These are phyloP conservation scores for Cyprinodon brontotheroides DNA, from an alignment of 2,113 vertebrate species.

Conservation along the genomic window DNA sequence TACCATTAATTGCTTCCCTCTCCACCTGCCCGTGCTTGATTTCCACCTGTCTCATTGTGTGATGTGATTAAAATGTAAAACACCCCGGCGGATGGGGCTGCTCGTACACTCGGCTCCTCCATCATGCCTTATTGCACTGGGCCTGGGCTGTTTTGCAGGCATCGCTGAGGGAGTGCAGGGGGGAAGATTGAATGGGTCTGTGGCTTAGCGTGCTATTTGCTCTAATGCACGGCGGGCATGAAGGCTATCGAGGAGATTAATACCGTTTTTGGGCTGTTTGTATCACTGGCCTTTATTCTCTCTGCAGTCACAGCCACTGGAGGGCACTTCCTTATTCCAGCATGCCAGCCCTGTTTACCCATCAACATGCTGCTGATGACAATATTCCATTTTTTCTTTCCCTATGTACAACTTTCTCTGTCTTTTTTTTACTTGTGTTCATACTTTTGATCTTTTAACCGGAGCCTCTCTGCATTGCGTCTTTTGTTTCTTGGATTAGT, in stretches of 20 bases:
- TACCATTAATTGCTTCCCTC: conserved; percentile 57
- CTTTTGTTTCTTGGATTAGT: conserved; percentile 8
- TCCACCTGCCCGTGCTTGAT: conserved; percentile 55
- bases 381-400: conserved; percentile 12
- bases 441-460: conserved; percentile 27
- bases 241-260: conserved; percentile 78
- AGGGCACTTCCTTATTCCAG: conserved; percentile 61
- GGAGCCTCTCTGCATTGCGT: conserved; percentile 12
- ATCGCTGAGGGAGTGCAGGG: conserved; percentile 48
- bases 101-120: conserved; percentile 51
- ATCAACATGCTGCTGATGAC: conserved; percentile 36
- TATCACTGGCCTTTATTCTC: conserved; percentile 77
- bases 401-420: neutral
- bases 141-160: conserved; percentile 66
- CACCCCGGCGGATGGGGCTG: conserved; percentile 47
- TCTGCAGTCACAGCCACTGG: conserved; percentile 64
- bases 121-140: conserved; percentile 72
- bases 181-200: conserved; percentile 71
- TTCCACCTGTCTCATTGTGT: conserved; percentile 71
- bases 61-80: conserved; percentile 80
- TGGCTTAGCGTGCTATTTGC: conserved; percentile 68
- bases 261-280: conserved; percentile 72
- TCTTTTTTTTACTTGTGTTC: neutral
- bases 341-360: conserved; percentile 50
- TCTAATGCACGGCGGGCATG: conserved; percentile 70